A percentile compares a stretch with the other conserved stretches of the same genome.
These are phyloP conservation scores for Cladopsammia gracilis DNA, from an alignment of 64 coral and sea anemone genomes.

Conservation along the genomic window DNA sequence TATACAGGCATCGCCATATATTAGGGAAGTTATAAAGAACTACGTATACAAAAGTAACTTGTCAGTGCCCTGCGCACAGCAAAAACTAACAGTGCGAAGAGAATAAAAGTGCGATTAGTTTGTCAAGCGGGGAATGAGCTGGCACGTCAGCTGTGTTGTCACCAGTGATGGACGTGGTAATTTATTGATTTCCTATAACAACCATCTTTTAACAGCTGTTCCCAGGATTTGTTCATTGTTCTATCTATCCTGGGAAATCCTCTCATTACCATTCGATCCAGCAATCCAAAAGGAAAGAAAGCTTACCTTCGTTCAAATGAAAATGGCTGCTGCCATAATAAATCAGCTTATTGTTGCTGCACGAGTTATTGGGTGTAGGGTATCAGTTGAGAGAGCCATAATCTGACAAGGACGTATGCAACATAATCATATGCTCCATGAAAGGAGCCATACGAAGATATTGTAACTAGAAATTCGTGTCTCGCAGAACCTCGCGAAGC, in stretches of 20 bases:
- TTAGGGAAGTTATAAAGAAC: slow-evolving; percentile 46
- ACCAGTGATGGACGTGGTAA: neutral
- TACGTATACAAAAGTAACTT: neutral
- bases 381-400: slow-evolving; percentile 33
- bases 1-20: slow-evolving; percentile 28
- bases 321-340: slow-evolving; percentile 28
- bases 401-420: slow-evolving; percentile 68
- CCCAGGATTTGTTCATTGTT: slow-evolving; percentile 39
- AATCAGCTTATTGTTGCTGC: neutral
- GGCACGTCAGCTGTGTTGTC: slow-evolving; percentile 8
- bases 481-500: no score
- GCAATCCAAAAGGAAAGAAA: neutral
- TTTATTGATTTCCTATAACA: neutral
- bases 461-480: no score
- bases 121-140: slow-evolving; percentile 6
- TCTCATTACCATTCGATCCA: slow-evolving; percentile 4
- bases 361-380: neutral
- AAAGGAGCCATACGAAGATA: slow-evolving; percentile 38
- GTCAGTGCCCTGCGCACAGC: slow-evolving; percentile 47
- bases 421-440: slow-evolving; percentile 63
- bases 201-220: slow-evolving; percentile 14
- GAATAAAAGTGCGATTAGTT: neutral
- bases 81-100: neutral
- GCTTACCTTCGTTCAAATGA: slow-evolving; percentile 27
- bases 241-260: slow-evolving; percentile 18